Evolutionary conservation across 1,140 invertebrate genomes (phyloP).

Genomic region (Hermetia illucens): DNA sequence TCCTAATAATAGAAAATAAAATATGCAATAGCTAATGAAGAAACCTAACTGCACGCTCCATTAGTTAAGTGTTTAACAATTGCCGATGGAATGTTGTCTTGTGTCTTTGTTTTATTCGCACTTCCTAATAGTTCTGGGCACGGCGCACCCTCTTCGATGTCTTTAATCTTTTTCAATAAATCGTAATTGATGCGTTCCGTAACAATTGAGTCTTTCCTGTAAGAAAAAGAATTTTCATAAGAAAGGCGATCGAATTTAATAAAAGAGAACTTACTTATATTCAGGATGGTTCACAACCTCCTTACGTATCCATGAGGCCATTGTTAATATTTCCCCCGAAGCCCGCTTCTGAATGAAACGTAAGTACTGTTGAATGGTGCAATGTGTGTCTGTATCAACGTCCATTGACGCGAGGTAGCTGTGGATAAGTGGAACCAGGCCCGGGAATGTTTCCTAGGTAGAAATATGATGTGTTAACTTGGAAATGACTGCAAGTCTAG

Average conservation of each 20-base stretch:
- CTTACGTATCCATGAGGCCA: constrained; percentile 82
- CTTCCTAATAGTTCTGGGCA: constrained; percentile 65
- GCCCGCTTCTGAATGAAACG: constrained; percentile 85
- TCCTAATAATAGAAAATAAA: no score
- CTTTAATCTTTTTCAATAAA: constrained; percentile 60
- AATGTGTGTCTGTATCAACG: constrained; percentile 91
- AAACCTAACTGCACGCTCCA: no score
- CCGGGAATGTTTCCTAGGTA: constrained; percentile 69
- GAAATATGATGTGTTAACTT: neutral
- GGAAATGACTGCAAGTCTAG: no score
- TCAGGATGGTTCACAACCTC: constrained; percentile 80
- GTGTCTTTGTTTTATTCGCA: constrained; percentile 57
- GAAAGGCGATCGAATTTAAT: no score
- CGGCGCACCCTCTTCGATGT: constrained; percentile 54
- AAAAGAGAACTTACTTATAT: constrained; percentile 50
- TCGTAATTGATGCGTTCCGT: constrained; percentile 87
- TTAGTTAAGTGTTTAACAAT: constrained; percentile 26
- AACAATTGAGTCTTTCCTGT: constrained; percentile 77
- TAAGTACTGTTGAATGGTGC: constrained; percentile 93
- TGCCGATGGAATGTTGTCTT: constrained; percentile 55
- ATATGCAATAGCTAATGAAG: no score
- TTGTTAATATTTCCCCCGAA: constrained; percentile 71
- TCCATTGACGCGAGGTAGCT: constrained; percentile 88
- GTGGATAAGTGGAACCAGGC: constrained; percentile 86
- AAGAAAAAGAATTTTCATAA: no score